phyloP scores from a whole-genome alignment of 2,888 invertebrate species.

The Luperina testacea region DNA sequence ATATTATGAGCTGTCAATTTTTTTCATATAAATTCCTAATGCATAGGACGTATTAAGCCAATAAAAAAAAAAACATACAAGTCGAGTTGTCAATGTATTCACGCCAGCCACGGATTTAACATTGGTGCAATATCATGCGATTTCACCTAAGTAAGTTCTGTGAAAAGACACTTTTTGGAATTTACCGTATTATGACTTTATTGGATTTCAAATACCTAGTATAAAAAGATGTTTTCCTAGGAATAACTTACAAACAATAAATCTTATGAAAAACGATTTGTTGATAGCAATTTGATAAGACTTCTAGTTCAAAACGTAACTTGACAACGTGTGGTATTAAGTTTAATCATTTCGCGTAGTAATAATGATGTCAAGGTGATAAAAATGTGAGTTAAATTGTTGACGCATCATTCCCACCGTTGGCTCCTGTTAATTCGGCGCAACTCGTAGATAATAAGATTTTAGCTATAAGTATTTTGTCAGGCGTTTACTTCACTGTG shows the following conservation, averaged over 20 bases:
- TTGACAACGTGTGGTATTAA: neutral
- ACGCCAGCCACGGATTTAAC: too few species aligned
- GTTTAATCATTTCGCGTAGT: neutral
- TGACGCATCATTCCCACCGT: too few species aligned
- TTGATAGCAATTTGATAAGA: neutral
- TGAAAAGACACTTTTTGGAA: conserved; percentile 24
- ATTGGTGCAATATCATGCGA: conserved; percentile 38
- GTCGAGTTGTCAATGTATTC: too few species aligned
- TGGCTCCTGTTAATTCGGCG: too few species aligned
- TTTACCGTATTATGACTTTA: conserved; percentile 16
- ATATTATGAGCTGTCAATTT: too few species aligned
- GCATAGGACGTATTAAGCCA: too few species aligned
- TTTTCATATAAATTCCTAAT: too few species aligned
- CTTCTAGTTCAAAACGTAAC: neutral
- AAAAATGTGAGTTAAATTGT: too few species aligned
- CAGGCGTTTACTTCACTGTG: too few species aligned
- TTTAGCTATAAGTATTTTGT: too few species aligned
- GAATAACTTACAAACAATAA: neutral
- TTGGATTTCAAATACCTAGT: neutral
- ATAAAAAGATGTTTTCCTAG: neutral
- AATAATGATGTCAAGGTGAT: neutral
- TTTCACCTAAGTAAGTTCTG: conserved; percentile 28
- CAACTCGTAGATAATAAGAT: too few species aligned
- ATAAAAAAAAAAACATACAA: too few species aligned
- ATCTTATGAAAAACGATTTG: neutral